Conservation (phyloP, 2,797 vertebrate species). For the Manis javanica region DNA sequence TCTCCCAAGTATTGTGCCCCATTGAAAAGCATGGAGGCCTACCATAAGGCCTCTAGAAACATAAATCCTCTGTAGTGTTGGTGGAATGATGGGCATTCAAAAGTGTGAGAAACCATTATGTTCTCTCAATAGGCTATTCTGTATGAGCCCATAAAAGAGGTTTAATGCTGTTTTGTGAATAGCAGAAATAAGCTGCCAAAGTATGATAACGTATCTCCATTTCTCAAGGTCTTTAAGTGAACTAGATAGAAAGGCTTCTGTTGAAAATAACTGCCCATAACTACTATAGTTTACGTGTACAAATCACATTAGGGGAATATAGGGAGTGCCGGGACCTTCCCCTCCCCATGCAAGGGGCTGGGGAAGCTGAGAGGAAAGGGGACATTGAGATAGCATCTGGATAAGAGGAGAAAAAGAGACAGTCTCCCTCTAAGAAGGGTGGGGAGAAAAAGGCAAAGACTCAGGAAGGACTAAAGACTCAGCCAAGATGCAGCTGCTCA, state of each 20-base stretch:
- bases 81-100: slow-evolving; percentile 40
- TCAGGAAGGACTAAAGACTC: not conserved
- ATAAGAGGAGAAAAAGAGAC: not conserved
- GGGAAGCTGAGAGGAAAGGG: not conserved
- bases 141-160: slow-evolving; percentile 56
- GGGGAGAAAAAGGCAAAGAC: not conserved
- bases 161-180: slow-evolving; percentile 56
- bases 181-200: slow-evolving; percentile 60
- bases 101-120: not conserved
- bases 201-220: slow-evolving; percentile 50
- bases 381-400: not conserved
- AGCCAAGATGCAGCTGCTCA: not conserved
- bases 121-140: slow-evolving; percentile 59
- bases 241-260: slow-evolving; percentile 28
- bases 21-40: slow-evolving; percentile 2
- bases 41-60: not conserved
- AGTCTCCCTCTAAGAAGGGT: not conserved
- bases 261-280: not conserved
- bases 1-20: slow-evolving; percentile 13
- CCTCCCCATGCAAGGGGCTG: not conserved
- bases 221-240: slow-evolving; percentile 58
- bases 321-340: not conserved
- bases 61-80: not conserved
- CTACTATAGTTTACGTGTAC: not conserved
- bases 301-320: not conserved